These are phyloP conservation scores for Salticus scenicus DNA, from an alignment of 2,888 invertebrate genomes.

Conservation along the genomic window DNA sequence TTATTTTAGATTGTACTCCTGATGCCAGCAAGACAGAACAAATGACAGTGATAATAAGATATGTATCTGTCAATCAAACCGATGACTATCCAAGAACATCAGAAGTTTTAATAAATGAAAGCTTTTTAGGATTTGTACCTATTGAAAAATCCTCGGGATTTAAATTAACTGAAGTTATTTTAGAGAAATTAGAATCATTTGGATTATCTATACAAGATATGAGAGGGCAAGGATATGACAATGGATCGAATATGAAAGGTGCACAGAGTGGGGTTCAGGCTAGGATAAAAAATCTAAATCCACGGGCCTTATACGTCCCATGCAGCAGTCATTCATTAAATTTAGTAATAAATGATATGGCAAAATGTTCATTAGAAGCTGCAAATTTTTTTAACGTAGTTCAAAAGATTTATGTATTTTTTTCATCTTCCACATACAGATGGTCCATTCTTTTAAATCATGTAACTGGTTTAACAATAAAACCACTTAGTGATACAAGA, in stretches of 20 bases:
- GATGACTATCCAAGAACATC: not conserved
- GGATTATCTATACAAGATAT: not conserved
- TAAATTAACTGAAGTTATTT: not conserved
- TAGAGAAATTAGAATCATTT: not conserved
- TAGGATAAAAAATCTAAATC: not conserved
- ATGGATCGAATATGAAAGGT: not conserved
- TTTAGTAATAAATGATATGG: not conserved
- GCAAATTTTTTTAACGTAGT: not conserved
- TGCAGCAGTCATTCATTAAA: not conserved
- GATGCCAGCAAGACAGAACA: too few relatives aligned
- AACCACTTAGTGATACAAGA: slow-evolving; percentile 6
- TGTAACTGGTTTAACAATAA: not conserved
- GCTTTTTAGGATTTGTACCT: not conserved
- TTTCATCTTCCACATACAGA: not conserved
- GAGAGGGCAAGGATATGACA: not conserved
- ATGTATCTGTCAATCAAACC: too few relatives aligned
- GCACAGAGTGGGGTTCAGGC: not conserved
- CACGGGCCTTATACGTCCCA: not conserved
- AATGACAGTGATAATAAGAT: too few relatives aligned
- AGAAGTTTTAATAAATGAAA: not conserved
- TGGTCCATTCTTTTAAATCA: not conserved
- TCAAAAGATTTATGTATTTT: not conserved
- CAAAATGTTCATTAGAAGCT: not conserved
- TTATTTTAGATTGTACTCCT: too few relatives aligned
- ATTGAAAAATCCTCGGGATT: not conserved